phyloP scores from a whole-genome alignment of 2,888 invertebrate genomes.

The Plemyria rubiginata region DNA sequence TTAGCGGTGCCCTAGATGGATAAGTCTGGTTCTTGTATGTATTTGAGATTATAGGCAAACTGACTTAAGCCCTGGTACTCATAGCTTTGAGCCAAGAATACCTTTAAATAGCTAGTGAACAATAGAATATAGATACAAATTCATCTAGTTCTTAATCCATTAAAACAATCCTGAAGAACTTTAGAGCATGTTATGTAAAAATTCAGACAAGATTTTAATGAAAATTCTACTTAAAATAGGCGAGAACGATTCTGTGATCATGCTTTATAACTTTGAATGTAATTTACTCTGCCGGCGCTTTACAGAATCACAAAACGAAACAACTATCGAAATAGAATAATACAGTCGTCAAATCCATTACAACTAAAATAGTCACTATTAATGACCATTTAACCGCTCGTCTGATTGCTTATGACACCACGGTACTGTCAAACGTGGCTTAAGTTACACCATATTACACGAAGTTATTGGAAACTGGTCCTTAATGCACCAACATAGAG shows the following conservation, averaged over 20 bases:
- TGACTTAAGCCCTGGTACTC: neutral
- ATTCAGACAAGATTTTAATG: no score
- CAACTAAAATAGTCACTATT: constrained; percentile 26
- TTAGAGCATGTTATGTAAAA: no score
- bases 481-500: neutral
- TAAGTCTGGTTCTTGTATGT: constrained; percentile 4
- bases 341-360: constrained; percentile 22
- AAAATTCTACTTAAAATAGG: no score
- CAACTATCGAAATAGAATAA: constrained; percentile 23
- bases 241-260: neutral
- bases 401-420: constrained; percentile 41
- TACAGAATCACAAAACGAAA: neutral
- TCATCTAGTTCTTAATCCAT: no score
- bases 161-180: no score
- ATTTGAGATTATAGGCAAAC: neutral
- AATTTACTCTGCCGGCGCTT: neutral
- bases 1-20: constrained; percentile 20
- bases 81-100: no score
- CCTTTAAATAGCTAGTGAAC: no score
- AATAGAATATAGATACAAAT: no score
- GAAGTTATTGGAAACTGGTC: constrained; percentile 3
- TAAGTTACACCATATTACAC: constrained; percentile 10
- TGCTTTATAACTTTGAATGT: neutral
- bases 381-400: constrained; percentile 45
- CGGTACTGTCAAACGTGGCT: constrained; percentile 29